Evolutionary conservation across 53 echinoderm and acorn worm species (phyloP).

Genomic region (Holothuria leucospilota): DNA sequence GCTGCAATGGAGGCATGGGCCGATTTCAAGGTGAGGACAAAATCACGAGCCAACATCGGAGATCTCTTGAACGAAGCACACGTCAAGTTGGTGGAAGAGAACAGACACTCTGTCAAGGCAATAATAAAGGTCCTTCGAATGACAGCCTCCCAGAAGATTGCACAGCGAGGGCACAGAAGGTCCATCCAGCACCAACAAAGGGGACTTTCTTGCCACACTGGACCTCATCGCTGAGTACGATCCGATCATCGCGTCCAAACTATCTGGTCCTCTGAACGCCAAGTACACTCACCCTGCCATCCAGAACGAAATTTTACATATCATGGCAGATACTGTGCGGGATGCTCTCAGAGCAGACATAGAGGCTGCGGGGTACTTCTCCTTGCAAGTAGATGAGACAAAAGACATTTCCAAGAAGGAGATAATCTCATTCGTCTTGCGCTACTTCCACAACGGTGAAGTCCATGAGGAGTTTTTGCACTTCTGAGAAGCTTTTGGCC

Average conservation of each 20-base stretch:
- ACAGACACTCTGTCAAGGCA: slow-evolving; percentile 40
- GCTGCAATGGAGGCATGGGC: slow-evolving; percentile 45
- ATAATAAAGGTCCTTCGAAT: slow-evolving; percentile 9
- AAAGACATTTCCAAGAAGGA: slow-evolving; percentile 58
- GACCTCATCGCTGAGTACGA: slow-evolving; percentile 19
- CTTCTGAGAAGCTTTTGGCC: slow-evolving; percentile 44
- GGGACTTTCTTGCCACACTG: slow-evolving; percentile 17
- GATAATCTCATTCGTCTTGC: slow-evolving; percentile 38
- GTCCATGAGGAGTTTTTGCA: slow-evolving; percentile 58
- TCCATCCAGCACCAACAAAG: slow-evolving; percentile 5
- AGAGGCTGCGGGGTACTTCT: slow-evolving; percentile 38
- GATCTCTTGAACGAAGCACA: slow-evolving; percentile 26
- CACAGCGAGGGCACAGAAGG: slow-evolving; percentile 43
- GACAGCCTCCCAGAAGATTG: slow-evolving; percentile 48
- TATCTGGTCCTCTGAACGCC: slow-evolving; percentile 9
- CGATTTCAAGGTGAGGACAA: slow-evolving; percentile 13
- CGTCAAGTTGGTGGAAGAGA: neutral
- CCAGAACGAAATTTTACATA: slow-evolving; percentile 19
- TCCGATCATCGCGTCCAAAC: slow-evolving; percentile 8
- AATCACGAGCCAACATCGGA: slow-evolving; percentile 2
- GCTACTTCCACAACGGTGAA: slow-evolving; percentile 40
- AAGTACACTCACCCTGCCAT: slow-evolving; percentile 30
- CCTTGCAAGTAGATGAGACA: slow-evolving; percentile 61
- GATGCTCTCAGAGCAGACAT: slow-evolving; percentile 46
- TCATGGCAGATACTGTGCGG: slow-evolving; percentile 30